Percentiles rank a stretch among this genome's conserved stretches.
Evolutionary conservation across 2,797 vertebrate species (phyloP).

Genomic region (Acomys russatus): DNA sequence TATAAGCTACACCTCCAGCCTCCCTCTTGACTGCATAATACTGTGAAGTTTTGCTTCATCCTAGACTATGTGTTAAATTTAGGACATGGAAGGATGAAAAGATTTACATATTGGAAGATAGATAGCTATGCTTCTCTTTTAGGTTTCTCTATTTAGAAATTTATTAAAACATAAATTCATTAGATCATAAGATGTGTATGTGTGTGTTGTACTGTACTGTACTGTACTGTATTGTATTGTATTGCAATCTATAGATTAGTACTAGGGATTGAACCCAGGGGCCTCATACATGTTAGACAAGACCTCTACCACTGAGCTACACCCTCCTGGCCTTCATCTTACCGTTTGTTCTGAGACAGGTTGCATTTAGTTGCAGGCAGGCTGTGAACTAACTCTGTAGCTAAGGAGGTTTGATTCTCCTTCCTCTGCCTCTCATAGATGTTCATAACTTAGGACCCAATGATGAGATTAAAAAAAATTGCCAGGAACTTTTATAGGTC

Average conservation of each 20-base stretch:
- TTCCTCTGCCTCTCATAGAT: not conserved
- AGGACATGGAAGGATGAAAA: not conserved
- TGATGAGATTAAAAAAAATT: not conserved
- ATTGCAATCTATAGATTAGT: no score
- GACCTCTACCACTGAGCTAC: not conserved
- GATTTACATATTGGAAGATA: not conserved
- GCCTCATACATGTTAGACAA: not conserved
- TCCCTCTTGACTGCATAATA: not conserved
- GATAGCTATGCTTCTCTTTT: not conserved
- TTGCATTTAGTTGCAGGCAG: not conserved
- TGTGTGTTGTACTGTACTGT: no score
- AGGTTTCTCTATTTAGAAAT: not conserved
- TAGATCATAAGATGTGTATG: not conserved
- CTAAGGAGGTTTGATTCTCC: not conserved
- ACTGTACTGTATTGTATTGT: no score
- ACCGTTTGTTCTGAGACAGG: not conserved
- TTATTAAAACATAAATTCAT: not conserved
- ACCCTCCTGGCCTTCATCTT: not conserved
- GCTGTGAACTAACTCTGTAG: not conserved
- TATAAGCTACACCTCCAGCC: no score
- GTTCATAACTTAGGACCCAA: not conserved
- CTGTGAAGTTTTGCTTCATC: not conserved
- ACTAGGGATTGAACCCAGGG: no score
- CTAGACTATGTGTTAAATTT: not conserved
- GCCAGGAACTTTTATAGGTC: not conserved